Evolutionary conservation across 2,113 vertebrate genomes (phyloP).

Genomic region (Dipodomys stephensi): DNA sequence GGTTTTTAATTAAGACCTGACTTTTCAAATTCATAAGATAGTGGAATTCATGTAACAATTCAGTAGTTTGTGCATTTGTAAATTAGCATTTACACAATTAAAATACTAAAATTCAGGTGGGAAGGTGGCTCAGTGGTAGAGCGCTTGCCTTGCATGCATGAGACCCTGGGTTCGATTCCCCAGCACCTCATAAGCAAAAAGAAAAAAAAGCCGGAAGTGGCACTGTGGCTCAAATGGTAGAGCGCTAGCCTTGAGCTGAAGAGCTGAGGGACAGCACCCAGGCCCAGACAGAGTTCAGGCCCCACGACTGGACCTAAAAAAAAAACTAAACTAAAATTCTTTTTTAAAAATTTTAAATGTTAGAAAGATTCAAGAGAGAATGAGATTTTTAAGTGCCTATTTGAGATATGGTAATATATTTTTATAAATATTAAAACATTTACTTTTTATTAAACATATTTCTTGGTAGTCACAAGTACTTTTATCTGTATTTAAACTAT

Average conservation of each 20-base stretch:
- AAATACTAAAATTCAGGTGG: not conserved
- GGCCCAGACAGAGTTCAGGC: too few species aligned
- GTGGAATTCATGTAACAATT: conserved; percentile 1
- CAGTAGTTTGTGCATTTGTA: not conserved
- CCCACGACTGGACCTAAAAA: too few species aligned
- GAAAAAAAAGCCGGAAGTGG: too few species aligned
- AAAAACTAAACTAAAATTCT: not conserved
- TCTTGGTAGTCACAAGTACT: not conserved
- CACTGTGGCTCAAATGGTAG: too few species aligned
- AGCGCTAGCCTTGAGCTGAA: too few species aligned
- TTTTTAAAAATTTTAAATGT: not conserved
- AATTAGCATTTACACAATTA: not conserved
- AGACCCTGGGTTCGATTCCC: too few species aligned
- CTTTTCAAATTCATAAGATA: conserved; percentile 15
- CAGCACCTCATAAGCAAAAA: too few species aligned
- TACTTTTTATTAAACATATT: not conserved
- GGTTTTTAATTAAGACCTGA: not conserved
- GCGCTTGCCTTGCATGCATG: too few species aligned
- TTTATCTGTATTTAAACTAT: too few species aligned
- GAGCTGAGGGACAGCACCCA: too few species aligned
- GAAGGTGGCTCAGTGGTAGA: too few species aligned
- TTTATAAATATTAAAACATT: not conserved
- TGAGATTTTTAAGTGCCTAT: conserved; percentile 1
- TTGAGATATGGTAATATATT: not conserved
- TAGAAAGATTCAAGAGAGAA: not conserved